A percentile compares a stretch with the other conserved stretches of the same genome.
phyloP scores from a whole-genome alignment of 2,888 invertebrate species.

The Myopa tessellatipennis region DNA sequence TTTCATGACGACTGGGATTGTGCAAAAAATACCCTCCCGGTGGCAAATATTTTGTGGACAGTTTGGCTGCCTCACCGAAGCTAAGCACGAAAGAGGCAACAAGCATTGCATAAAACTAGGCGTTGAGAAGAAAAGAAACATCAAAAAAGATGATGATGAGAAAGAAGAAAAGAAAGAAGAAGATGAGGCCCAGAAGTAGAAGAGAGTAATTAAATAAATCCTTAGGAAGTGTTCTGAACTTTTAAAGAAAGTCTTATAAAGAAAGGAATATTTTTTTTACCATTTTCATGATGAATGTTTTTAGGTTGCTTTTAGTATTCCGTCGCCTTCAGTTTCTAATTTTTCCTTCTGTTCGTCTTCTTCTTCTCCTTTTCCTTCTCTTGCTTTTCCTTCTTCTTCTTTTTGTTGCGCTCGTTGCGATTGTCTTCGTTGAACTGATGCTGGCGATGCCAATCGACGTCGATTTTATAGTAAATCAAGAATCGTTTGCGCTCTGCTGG shows the following conservation, averaged over 20 bases:
- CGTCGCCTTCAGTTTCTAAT: background rate
- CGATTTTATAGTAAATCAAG: slow-evolving; percentile 54
- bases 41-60: slow-evolving; percentile 61
- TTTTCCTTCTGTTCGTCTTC: background rate
- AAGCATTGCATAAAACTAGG: slow-evolving; percentile 39
- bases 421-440: slow-evolving; percentile 46
- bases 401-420: slow-evolving; percentile 4
- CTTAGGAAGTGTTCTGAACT: background rate
- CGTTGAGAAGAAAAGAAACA: background rate
- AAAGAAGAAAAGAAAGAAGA: too few species aligned
- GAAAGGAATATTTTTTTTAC: background rate
- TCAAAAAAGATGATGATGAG: background rate
- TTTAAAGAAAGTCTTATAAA: background rate
- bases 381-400: slow-evolving; percentile 8
- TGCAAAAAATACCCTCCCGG: slow-evolving; percentile 45
- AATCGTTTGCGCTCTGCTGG: slow-evolving; percentile 30
- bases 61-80: slow-evolving; percentile 54
- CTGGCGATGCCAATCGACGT: slow-evolving; percentile 40
- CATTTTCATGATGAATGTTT: slow-evolving; percentile 21
- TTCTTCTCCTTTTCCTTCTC: background rate
- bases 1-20: slow-evolving; percentile 47
- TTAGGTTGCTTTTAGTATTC: background rate
- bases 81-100: slow-evolving; percentile 49
- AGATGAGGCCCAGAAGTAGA: background rate
- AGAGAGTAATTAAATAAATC: background rate